Percentiles rank a stretch among this genome's conserved stretches.
Conservation (phyloP, 2,888 invertebrate species). For the Catonia carolina region DNA sequence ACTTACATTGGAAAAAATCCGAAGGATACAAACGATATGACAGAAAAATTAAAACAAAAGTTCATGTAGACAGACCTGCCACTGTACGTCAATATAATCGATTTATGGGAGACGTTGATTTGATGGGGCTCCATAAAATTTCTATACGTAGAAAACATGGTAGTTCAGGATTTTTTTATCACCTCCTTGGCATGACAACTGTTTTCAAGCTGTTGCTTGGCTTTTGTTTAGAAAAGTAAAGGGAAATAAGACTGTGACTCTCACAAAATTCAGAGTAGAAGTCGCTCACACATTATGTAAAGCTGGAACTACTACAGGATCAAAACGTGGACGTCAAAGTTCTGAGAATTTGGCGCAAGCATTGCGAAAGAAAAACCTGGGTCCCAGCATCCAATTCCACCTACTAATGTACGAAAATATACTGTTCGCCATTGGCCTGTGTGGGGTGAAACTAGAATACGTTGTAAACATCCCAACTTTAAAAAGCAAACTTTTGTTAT, state of each 20-base stretch:
- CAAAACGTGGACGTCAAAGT: conserved; percentile 2
- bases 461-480: not conserved
- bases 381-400: not conserved
- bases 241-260: not conserved
- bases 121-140: not conserved
- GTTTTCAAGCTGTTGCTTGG: too few species aligned
- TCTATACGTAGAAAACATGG: not conserved
- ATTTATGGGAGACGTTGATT: not conserved
- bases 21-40: not conserved
- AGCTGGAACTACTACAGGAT: not conserved
- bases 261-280: not conserved
- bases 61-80: not conserved
- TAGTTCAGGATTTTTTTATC: conserved; percentile 2
- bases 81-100: not conserved
- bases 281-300: not conserved
- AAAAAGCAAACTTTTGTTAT: not conserved
- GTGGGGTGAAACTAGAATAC: not conserved
- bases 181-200: not conserved
- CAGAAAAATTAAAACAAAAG: not conserved
- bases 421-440: not conserved
- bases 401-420: not conserved
- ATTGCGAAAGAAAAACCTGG: not conserved
- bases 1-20: not conserved
- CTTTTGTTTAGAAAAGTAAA: conserved; percentile 1
- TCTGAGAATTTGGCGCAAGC: not conserved